Conservation (phyloP, 2,113 vertebrate genomes). For the Myrmecobius fasciatus region DNA sequence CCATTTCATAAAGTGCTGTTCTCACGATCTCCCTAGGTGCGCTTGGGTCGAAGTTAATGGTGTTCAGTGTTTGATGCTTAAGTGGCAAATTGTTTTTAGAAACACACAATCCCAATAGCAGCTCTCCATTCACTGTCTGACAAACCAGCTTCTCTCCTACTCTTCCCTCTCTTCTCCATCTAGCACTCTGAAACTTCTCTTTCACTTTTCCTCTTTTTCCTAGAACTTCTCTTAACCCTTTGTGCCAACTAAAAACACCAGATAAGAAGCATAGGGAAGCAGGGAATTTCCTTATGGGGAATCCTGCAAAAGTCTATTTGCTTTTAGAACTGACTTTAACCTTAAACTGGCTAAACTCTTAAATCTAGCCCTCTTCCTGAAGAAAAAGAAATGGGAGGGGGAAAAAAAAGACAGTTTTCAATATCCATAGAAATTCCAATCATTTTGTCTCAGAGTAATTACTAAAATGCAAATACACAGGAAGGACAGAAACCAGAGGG, state of each 20-base stretch:
- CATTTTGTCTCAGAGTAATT: background rate
- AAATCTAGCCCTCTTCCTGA: slow-evolving; percentile 40
- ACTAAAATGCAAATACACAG: slow-evolving; percentile 31
- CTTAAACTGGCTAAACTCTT: no score
- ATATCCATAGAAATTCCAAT: slow-evolving; percentile 24
- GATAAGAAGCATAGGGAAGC: background rate
- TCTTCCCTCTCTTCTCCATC: background rate
- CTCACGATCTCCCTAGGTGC: background rate
- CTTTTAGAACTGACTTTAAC: background rate
- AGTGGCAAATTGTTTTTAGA: background rate
- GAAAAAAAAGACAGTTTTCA: slow-evolving; percentile 34
- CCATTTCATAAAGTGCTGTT: background rate
- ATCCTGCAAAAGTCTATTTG: slow-evolving; percentile 10
- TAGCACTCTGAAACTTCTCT: background rate
- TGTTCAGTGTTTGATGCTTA: background rate
- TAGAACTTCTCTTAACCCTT: background rate
- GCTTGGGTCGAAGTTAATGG: background rate
- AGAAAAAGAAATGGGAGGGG: background rate
- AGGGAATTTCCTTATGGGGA: background rate
- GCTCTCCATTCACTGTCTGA: background rate
- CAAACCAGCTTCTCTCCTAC: background rate
- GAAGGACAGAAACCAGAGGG: slow-evolving; percentile 7
- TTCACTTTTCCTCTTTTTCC: background rate
- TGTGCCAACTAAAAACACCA: background rate
- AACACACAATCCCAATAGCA: background rate